These are phyloP conservation scores for Drosophila ironensis DNA, from an alignment of 1,140 invertebrate species.

Conservation along the genomic window DNA sequence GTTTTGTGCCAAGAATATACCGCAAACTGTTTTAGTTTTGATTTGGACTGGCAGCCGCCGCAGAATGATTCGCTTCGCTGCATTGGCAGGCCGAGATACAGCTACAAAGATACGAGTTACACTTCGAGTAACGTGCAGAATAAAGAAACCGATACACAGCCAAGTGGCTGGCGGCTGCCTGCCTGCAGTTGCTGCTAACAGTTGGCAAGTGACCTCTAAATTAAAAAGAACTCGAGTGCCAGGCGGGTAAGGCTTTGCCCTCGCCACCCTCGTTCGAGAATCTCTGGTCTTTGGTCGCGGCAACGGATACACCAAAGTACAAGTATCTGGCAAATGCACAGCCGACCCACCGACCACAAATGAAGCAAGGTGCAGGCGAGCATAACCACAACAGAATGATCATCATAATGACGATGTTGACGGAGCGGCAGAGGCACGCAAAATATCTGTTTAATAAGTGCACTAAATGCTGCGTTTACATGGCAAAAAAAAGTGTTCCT, in stretches of 20 bases:
- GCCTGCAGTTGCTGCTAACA: conserved; percentile 1
- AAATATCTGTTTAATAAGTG: conserved; percentile 49
- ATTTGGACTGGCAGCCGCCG: conserved; percentile 52
- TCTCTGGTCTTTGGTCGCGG: not conserved
- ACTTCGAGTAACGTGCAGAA: not conserved
- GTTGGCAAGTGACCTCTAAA: conserved; percentile 62
- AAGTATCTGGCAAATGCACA: not conserved
- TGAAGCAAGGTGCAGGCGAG: conserved; percentile 68
- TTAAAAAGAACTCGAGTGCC: conserved; percentile 47
- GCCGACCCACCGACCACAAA: conserved; percentile 19
- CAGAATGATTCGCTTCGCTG: conserved; percentile 61
- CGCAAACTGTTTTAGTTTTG: conserved; percentile 71
- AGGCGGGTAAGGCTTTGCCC: conserved; percentile 12
- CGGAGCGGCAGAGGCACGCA: conserved; percentile 29
- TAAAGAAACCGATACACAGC: conserved; percentile 23
- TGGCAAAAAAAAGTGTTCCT: too few species aligned
- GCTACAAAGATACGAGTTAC: conserved; percentile 32
- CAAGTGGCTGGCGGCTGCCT: not conserved
- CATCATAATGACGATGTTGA: conserved; percentile 28
- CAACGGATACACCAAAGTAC: conserved; percentile 10
- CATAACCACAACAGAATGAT: conserved; percentile 55
- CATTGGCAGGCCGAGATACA: conserved; percentile 52
- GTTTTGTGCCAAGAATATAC: conserved; percentile 76
- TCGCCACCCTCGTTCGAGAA: not conserved
- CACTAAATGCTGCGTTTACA: conserved; percentile 20